These are phyloP conservation scores for Dinocampus coccinellae DNA, from an alignment of 2,888 invertebrate species.

Conservation along the genomic window DNA sequence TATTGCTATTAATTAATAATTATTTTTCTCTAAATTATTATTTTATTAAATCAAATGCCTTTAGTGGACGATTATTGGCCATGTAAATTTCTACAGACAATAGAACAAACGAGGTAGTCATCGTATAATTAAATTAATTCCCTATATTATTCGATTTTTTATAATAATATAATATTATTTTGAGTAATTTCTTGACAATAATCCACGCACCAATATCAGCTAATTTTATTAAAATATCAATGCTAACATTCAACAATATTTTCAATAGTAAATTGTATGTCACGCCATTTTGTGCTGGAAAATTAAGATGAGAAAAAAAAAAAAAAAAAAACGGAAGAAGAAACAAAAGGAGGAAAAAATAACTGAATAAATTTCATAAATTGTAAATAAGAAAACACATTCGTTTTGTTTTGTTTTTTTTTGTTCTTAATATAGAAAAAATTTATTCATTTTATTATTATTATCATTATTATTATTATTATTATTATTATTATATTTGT, in stretches of 20 bases:
- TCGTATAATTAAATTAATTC: background rate
- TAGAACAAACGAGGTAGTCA: constrained; percentile 46
- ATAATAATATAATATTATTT: constrained; percentile 42
- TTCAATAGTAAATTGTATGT: constrained; percentile 30
- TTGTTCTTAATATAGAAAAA: too few relatives aligned
- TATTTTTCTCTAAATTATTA: too few relatives aligned
- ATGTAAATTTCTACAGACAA: constrained; percentile 58
- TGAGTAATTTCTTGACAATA: constrained; percentile 53
- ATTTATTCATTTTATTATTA: too few relatives aligned
- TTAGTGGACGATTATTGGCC: constrained; percentile 54
- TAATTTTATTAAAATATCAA: constrained; percentile 52
- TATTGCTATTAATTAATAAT: too few relatives aligned
- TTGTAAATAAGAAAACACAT: background rate
- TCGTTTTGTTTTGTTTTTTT: too few relatives aligned
- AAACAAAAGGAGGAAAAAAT: too few relatives aligned
- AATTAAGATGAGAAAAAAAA: constrained; percentile 28
- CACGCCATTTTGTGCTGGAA: background rate
- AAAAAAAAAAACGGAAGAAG: background rate
- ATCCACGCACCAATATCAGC: constrained; percentile 53
- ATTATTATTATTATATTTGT: too few relatives aligned
- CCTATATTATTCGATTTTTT: constrained; percentile 37
- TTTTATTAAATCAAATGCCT: constrained; percentile 56
- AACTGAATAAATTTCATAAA: too few relatives aligned
- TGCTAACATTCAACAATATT: constrained; percentile 49
- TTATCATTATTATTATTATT: too few relatives aligned